Base-by-base conservation (phyloP, 2,888 invertebrate species). In the Drosophila melanosoma region DNA sequence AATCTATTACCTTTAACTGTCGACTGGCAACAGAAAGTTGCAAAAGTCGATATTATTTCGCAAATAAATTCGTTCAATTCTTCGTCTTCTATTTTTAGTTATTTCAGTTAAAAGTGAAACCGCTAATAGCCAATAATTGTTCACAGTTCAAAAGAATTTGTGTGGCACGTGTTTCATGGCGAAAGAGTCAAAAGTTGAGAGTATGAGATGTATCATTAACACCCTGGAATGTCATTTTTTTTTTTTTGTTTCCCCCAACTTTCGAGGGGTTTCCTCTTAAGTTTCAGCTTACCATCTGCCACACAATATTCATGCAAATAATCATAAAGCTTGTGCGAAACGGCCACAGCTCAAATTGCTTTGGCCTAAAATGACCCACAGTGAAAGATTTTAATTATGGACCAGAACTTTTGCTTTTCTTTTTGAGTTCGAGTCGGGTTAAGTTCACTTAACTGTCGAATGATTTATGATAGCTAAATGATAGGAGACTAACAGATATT, bases 391-490 rank as follows among this genome's bases (percentile, higher is more conserved):
- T 48, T 20, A 20, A 35, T 57, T 57, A 69, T 52, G 40, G 62
- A n/a, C 58, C 52, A 81, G 74, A 87, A 83, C 83, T 87, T 75
- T 87, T 89, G 79, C 83, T 87, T 84, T 83, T 76, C 71, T 76
- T 74, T 80, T 75, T 29, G 60, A 36, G 40, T 38, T 59, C 45
- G 52, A 20, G 52, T 15, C 3, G 32, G 32, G 45, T 2, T 63
- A 11, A 45, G 40, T 65, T 70, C 64, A 81, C 76, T 81, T 79
- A 74, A 69, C 67, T 67, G 66, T 33, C 7, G 69, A 69, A 83
- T 87, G 87, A 87, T 73, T 85, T 74, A 87, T 85, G 83, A 64
- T 69, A 79, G 65, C 23, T 17, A 60, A 75, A 65, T 69, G n/a
- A 58, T 56, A 68, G 32, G 48, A 26, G 60, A 23, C 48, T 36